phyloP scores from a whole-genome alignment of 2,113 vertebrate genomes.

The Gadus macrocephalus region DNA sequence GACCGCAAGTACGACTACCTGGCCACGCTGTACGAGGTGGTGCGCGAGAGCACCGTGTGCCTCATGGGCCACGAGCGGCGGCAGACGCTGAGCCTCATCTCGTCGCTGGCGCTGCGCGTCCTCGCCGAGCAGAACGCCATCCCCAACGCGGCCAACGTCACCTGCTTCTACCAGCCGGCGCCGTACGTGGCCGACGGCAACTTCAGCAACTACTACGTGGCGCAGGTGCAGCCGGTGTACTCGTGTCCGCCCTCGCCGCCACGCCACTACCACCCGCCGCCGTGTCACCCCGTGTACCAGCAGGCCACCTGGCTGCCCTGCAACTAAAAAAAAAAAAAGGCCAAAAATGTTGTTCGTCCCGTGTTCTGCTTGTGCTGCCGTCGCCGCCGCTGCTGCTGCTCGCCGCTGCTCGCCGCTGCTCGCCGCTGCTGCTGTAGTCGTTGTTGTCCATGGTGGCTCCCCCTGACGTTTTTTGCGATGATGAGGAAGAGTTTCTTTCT shows the following conservation, averaged over 20 bases:
- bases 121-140: constrained; percentile 95
- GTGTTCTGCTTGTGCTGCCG: constrained; percentile 4
- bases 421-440: too few species aligned
- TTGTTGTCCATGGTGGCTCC: too few species aligned
- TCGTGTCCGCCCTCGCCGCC: constrained; percentile 75
- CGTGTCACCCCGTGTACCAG: constrained; percentile 70
- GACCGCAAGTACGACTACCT: constrained; percentile 98
- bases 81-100: constrained; percentile 93
- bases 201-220: constrained; percentile 98
- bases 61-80: constrained; percentile 97
- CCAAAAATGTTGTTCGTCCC: neutral
- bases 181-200: constrained; percentile 93
- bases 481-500: neutral
- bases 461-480: too few species aligned
- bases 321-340: constrained; percentile 72
- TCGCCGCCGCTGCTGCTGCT: neutral
- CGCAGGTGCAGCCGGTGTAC: constrained; percentile 92
- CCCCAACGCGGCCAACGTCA: constrained; percentile 93
- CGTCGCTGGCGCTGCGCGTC: constrained; percentile 87
- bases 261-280: constrained; percentile 63
- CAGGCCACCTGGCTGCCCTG: constrained; percentile 89
- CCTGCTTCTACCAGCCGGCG: constrained; percentile 98
- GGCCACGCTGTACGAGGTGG: constrained; percentile 89
- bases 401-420: too few species aligned
- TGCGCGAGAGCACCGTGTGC: constrained; percentile 97